Percentiles rank a stretch among this genome's conserved stretches.
Conservation (phyloP, 2,113 vertebrate species). For the Heptranchias perlo region DNA sequence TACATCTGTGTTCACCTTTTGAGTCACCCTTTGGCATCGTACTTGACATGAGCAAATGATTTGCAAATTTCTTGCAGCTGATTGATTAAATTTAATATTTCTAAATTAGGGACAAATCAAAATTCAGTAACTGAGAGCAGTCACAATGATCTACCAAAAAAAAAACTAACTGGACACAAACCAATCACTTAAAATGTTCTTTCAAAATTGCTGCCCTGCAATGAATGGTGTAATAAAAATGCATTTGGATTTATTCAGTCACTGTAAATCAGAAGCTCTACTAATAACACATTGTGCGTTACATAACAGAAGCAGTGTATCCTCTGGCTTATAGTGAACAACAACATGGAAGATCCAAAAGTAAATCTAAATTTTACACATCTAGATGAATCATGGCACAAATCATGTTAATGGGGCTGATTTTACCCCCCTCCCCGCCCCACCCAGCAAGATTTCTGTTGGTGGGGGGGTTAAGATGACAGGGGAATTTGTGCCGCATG, state of each 20-base stretch:
- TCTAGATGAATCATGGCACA: neutral
- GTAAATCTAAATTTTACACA: neutral
- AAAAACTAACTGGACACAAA: neutral
- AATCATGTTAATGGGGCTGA: neutral
- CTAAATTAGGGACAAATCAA: neutral
- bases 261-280: neutral
- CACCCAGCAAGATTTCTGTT: too few relatives aligned
- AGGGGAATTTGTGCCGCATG: neutral
- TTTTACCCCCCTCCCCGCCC: neutral
- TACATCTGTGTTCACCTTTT: neutral
- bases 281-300: too few relatives aligned
- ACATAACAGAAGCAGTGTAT: neutral
- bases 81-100: neutral
- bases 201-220: neutral
- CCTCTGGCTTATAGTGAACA: neutral
- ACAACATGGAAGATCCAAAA: neutral
- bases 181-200: neutral
- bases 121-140: neutral
- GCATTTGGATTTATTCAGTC: neutral
- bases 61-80: neutral
- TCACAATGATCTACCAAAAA: neutral
- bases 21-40: too few relatives aligned
- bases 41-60: neutral
- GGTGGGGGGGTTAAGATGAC: neutral
- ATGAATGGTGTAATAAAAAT: neutral